Evolutionary conservation across 2,888 invertebrate genomes (phyloP), one percentile per base, ranked within the genome.

Genomic region (Gasteruption jaculator): DNA sequence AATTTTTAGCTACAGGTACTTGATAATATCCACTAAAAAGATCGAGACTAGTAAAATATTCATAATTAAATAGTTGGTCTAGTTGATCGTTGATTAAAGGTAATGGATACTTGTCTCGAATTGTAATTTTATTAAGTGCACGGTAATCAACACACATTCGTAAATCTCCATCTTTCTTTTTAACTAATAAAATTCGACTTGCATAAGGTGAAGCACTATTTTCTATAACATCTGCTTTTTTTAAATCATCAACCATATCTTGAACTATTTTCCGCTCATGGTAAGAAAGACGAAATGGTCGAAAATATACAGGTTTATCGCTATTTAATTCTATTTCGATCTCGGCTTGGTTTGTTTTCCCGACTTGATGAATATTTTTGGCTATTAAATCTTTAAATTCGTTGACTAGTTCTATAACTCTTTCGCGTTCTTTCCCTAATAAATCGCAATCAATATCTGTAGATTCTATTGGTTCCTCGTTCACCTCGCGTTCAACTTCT

Each of bases 51-150:
- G 60, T 58, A 33, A 57, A 68, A 38, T 45, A 54, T 18, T 48
- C 44, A 12, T 52, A 46, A 1, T 60, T 63, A 4, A 50, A 40
- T n/a, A 68, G 30, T 62, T 57, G 1, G 69, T 60, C 15, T 50
- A 44, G 6, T n/a, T 40, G 39, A 5, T 44, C 40, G 11, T 44
- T 27, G 10, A 27, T 34, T 1, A 22, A 53, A 4, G 68, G 61
- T 48, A 66, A 48, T 0, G 65, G 64, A 38, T 61, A 63, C 6
- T 53, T 41, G 31, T 63, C 59, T 5, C 58, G 58, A 1, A 55
- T 43, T 1, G 64, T 68, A n/a, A 24, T 26, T 8, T 11, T 7
- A 41, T 69, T 69, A 2, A 67, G 26, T 8, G 20, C 10, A 1
- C 63, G 34, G 16, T 51, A 65, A 38, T 57, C 57, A 1, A 60